Conservation (phyloP, 2,888 invertebrate genomes). For the Hesperia comma region DNA sequence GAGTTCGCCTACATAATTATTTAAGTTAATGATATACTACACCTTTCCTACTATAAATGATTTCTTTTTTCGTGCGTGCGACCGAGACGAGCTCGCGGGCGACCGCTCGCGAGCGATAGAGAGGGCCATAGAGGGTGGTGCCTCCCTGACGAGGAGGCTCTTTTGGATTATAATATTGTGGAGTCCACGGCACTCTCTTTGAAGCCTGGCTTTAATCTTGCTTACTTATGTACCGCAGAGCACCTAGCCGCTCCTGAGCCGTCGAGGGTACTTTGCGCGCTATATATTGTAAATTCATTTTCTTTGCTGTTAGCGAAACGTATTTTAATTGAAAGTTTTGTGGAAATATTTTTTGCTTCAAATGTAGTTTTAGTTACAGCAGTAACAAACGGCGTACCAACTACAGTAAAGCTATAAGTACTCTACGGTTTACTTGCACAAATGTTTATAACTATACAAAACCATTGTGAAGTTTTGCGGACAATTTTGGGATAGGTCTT, state of each 20-base stretch:
- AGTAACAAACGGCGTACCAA: neutral
- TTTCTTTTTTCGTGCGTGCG: slow-evolving; percentile 64
- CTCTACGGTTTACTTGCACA: too few species aligned
- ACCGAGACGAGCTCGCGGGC: slow-evolving; percentile 46
- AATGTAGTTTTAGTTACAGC: neutral
- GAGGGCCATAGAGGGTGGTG: slow-evolving; percentile 54
- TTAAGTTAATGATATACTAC: slow-evolving; percentile 81
- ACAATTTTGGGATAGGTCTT: too few species aligned
- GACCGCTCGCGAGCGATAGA: slow-evolving; percentile 47
- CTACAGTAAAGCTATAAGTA: too few species aligned
- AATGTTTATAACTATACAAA: too few species aligned
- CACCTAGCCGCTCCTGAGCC: slow-evolving; percentile 15
- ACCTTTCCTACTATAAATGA: slow-evolving; percentile 72
- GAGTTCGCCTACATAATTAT: slow-evolving; percentile 74
- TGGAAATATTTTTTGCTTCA: slow-evolving; percentile 14
- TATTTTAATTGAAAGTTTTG: slow-evolving; percentile 34
- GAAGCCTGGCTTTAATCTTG: slow-evolving; percentile 70
- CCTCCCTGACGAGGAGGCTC: slow-evolving; percentile 55
- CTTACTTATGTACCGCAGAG: slow-evolving; percentile 62
- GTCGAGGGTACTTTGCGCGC: slow-evolving; percentile 21
- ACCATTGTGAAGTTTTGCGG: too few species aligned
- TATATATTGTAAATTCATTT: slow-evolving; percentile 36
- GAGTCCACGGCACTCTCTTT: slow-evolving; percentile 54
- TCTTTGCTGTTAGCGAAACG: slow-evolving; percentile 33
- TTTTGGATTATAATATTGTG: slow-evolving; percentile 60